Conservation (phyloP, 2,888 invertebrate species). For the Tetheella fluctuosa region DNA sequence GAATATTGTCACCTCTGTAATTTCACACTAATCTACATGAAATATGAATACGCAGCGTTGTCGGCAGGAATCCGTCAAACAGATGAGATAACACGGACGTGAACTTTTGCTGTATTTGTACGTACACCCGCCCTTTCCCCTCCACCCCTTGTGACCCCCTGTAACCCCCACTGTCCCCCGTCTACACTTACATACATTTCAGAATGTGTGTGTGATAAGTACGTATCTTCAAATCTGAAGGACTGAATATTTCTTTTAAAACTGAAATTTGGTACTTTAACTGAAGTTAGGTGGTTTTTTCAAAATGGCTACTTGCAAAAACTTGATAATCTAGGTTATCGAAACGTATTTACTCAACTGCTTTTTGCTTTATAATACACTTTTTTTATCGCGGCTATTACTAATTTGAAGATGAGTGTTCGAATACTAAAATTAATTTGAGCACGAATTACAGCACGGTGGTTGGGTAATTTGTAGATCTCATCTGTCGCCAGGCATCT, state of each 20-base stretch:
- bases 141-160: slow-evolving; percentile 24
- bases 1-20: slow-evolving; percentile 41
- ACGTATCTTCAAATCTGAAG: slow-evolving; percentile 33
- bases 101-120: slow-evolving; percentile 76
- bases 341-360: too few species aligned
- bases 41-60: slow-evolving; percentile 79
- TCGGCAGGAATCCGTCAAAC: slow-evolving; percentile 80
- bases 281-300: background rate
- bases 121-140: slow-evolving; percentile 39
- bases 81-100: slow-evolving; percentile 79
- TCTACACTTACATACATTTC: slow-evolving; percentile 43
- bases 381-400: too few species aligned
- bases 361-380: too few species aligned
- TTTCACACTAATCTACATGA: slow-evolving; percentile 53
- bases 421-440: too few species aligned
- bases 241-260: slow-evolving; percentile 11
- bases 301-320: background rate
- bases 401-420: too few species aligned
- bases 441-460: too few species aligned
- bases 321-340: background rate
- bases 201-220: slow-evolving; percentile 40
- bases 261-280: background rate
- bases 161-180: slow-evolving; percentile 29
- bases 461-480: too few species aligned
- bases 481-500: too few species aligned